Percentiles rank a stretch among this genome's conserved stretches.
Conservation (phyloP, 2,888 invertebrate genomes). For the Drosophila picticornis region DNA sequence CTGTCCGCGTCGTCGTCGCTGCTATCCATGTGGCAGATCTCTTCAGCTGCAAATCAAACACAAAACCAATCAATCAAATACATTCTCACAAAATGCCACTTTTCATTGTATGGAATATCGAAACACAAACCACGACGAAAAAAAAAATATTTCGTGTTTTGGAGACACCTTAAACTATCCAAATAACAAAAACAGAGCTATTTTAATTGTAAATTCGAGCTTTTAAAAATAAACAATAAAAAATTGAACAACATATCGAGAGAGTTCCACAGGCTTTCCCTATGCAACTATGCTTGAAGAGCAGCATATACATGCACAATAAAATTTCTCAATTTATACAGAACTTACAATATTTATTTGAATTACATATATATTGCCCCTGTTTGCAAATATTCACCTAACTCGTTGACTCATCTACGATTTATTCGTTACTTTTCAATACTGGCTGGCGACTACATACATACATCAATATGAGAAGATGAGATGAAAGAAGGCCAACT, state of each 20-base stretch:
- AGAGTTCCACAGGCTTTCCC: background rate
- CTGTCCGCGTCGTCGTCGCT: conserved; percentile 75
- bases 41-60: conserved; percentile 8
- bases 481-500: conserved; percentile 17
- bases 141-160: background rate
- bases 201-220: background rate
- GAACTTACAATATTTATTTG: background rate
- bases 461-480: background rate
- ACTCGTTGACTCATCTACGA: background rate
- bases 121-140: background rate
- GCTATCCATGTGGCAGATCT: conserved; percentile 44
- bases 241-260: background rate
- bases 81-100: background rate
- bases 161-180: background rate
- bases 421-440: conserved; percentile 2
- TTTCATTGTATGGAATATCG: background rate
- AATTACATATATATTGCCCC: background rate
- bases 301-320: background rate
- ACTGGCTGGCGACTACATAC: background rate
- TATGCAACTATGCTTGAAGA: background rate
- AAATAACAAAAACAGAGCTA: background rate
- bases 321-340: background rate
- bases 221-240: background rate
- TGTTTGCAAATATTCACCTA: background rate
- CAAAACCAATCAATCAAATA: background rate